Evolutionary conservation across 2,113 vertebrate species (phyloP).

Genomic region (Mormyrus lacerda): DNA sequence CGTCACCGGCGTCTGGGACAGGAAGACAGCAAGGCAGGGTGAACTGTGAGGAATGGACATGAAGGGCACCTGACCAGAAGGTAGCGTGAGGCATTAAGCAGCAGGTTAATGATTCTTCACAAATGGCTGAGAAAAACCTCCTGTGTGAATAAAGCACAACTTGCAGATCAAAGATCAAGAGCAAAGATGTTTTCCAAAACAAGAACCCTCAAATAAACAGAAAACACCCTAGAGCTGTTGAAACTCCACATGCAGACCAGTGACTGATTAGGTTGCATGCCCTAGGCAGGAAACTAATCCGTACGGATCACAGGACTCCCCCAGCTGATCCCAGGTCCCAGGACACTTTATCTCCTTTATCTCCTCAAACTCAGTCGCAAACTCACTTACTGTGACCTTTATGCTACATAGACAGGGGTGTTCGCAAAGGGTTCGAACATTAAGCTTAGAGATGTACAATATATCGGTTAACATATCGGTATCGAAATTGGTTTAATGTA

Average conservation of each 20-base stretch:
- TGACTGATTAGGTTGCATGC: not conserved
- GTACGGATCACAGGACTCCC: not conserved
- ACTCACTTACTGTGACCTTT: too few relatives aligned
- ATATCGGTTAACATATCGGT: too few relatives aligned
- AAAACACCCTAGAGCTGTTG: not conserved
- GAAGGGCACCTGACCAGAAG: not conserved
- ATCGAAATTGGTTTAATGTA: too few relatives aligned
- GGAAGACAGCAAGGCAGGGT: not conserved
- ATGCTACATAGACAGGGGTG: too few relatives aligned
- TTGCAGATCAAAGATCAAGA: not conserved
- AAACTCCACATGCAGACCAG: not conserved
- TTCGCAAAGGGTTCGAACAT: too few relatives aligned
- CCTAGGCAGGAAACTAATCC: not conserved
- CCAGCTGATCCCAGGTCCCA: not conserved
- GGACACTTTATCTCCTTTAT: not conserved
- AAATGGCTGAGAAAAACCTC: not conserved
- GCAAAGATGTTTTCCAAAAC: not conserved
- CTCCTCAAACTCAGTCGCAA: not conserved
- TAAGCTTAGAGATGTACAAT: too few relatives aligned
- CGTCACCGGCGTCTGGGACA: conserved; percentile 75
- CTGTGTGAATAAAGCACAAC: not conserved
- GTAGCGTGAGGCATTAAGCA: not conserved
- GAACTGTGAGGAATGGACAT: not conserved
- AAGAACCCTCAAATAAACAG: not conserved
- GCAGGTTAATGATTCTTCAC: not conserved